Evolutionary conservation across 2,797 vertebrate species (phyloP).

Genomic region (Alosa sapidissima): DNA sequence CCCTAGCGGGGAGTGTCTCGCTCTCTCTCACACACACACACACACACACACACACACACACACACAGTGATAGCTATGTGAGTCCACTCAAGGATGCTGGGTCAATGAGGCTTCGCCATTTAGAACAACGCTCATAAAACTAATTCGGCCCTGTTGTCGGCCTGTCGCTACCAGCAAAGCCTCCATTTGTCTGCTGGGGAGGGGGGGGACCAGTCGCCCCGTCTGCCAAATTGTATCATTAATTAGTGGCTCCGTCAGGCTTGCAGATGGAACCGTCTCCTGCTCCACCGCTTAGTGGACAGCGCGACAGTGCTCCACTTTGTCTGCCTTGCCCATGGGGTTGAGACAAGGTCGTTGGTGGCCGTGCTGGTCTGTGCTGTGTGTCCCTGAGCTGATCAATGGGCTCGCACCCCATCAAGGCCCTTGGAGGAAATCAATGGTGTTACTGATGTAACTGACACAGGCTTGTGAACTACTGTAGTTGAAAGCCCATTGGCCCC

Average conservation of each 20-base stretch:
- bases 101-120: slow-evolving; percentile 7
- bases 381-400: slow-evolving; percentile 69
- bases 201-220: slow-evolving; percentile 39
- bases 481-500: not conserved
- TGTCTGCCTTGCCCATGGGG: slow-evolving; percentile 51
- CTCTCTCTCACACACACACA: not conserved
- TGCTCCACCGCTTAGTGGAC: slow-evolving; percentile 31
- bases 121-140: not conserved
- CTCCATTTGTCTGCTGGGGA: not conserved
- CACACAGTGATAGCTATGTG: not conserved
- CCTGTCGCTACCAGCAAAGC: not conserved
- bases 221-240: slow-evolving; percentile 58
- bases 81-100: not conserved
- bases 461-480: slow-evolving; percentile 19
- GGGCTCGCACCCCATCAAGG: slow-evolving; percentile 53
- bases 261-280: not conserved
- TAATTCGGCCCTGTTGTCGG: not conserved
- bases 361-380: slow-evolving; percentile 48
- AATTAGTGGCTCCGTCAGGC: slow-evolving; percentile 50
- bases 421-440: slow-evolving; percentile 61
- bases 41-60: not conserved
- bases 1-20: not conserved
- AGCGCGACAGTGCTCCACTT: slow-evolving; percentile 43
- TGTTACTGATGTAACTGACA: slow-evolving; percentile 22
- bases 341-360: slow-evolving; percentile 51